Evolutionary conservation across 2,888 invertebrate genomes (phyloP).

Genomic region (Heliothis peltigera): DNA sequence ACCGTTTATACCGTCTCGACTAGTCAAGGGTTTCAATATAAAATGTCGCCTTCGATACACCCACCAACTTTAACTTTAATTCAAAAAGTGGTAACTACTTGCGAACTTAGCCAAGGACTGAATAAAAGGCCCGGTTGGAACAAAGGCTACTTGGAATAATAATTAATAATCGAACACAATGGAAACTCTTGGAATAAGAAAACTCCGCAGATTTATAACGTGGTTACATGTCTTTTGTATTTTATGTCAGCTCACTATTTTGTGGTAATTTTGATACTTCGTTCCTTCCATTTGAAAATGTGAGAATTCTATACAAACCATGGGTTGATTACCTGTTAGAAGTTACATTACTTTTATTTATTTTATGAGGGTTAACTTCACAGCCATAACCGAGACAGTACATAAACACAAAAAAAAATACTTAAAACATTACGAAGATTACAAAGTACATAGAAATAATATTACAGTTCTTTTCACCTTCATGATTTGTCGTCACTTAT

Average conservation of each 20-base stretch:
- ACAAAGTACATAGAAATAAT: no score
- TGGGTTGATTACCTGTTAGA: no score
- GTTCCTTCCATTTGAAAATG: constrained; percentile 21
- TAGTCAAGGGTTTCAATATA: constrained; percentile 69
- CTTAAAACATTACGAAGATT: no score
- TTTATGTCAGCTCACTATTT: constrained; percentile 38
- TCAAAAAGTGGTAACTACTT: constrained; percentile 71
- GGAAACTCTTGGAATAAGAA: constrained; percentile 71
- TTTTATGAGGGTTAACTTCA: no score
- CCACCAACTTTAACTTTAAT: constrained; percentile 63
- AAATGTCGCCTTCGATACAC: constrained; percentile 64
- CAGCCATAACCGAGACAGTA: no score
- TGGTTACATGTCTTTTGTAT: constrained; percentile 55
- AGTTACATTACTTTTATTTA: no score
- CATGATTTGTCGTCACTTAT: no score
- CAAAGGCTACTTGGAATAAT: constrained; percentile 77
- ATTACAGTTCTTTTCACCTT: no score
- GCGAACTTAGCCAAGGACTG: constrained; percentile 67
- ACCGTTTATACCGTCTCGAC: constrained; percentile 66
- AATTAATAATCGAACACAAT: constrained; percentile 83
- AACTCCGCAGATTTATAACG: constrained; percentile 61
- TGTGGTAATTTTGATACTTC: constrained; percentile 16
- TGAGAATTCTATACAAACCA: no score
- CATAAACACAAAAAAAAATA: no score
- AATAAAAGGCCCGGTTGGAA: constrained; percentile 73